Conservation (phyloP, 2,797 vertebrate genomes). For the Eospalax fontanierii region DNA sequence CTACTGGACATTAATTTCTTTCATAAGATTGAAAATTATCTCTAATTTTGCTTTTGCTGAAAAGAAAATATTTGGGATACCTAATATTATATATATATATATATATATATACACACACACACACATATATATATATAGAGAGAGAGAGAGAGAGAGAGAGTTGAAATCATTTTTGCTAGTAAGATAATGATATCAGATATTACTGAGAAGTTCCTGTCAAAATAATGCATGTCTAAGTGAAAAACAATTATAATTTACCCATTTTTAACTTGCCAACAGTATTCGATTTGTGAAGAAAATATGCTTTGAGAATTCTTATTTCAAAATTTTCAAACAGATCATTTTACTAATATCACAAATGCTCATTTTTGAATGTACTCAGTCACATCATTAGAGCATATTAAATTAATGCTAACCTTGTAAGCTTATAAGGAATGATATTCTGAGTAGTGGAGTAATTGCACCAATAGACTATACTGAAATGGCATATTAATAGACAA, state of each 20-base stretch:
- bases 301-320: not conserved
- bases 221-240: slow-evolving; percentile 9
- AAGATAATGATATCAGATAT: slow-evolving; percentile 6
- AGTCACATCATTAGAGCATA: slow-evolving; percentile 84
- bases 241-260: slow-evolving; percentile 47
- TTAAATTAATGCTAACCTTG: slow-evolving; percentile 88
- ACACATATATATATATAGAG: not conserved
- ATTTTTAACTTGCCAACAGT: slow-evolving; percentile 43
- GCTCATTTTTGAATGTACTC: slow-evolving; percentile 75
- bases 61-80: slow-evolving; percentile 46
- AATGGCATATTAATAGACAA: slow-evolving; percentile 86
- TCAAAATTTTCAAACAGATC: slow-evolving; percentile 77
- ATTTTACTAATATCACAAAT: slow-evolving; percentile 80
- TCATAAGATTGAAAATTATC: slow-evolving; percentile 13
- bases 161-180: slow-evolving; percentile 40
- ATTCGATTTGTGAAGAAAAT: slow-evolving; percentile 29
- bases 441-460: slow-evolving; percentile 84
- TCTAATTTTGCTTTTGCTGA: slow-evolving; percentile 21
- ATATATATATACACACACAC: not conserved
- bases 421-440: slow-evolving; percentile 86
- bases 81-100: not conserved
- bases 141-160: slow-evolving; percentile 4
- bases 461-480: slow-evolving; percentile 81
- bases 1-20: not conserved
- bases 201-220: slow-evolving; percentile 28